Percentiles rank a stretch among this genome's conserved stretches.
These are phyloP conservation scores for Deilephila elpenor DNA, from an alignment of 2,888 invertebrate species.

Conservation along the genomic window DNA sequence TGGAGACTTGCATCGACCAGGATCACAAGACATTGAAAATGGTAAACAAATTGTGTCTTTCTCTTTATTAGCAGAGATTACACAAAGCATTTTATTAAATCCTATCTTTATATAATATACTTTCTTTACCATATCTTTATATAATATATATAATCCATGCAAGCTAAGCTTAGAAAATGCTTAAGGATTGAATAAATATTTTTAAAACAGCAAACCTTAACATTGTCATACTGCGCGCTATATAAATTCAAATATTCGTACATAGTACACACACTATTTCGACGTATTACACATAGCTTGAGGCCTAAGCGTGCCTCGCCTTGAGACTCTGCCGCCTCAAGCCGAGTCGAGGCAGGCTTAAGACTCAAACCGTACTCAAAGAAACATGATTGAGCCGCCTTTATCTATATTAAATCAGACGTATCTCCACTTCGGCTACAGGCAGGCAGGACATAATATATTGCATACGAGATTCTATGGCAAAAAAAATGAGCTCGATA, in stretches of 20 bases:
- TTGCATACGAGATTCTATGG: constrained; percentile 4
- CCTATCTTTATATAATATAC: too few relatives aligned
- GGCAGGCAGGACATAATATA: neutral
- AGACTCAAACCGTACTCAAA: constrained; percentile 12
- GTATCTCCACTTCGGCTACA: neutral
- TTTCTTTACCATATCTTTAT: too few relatives aligned
- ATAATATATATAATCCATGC: too few relatives aligned
- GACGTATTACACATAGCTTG: constrained; percentile 26
- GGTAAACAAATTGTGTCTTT: too few relatives aligned
- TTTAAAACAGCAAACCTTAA: neutral
- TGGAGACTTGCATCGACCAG: too few relatives aligned
- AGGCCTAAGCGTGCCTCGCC: constrained; percentile 2
- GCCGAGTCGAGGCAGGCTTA: constrained; percentile 12
- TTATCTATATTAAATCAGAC: constrained; percentile 8
- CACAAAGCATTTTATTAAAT: neutral
- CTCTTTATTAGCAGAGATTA: too few relatives aligned
- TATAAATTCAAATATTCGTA: constrained; percentile 27
- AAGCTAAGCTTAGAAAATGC: neutral
- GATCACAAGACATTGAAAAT: too few relatives aligned
- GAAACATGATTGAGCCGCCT: constrained; percentile 20
- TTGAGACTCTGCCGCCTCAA: neutral
- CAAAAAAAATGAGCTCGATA: neutral
- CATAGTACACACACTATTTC: constrained; percentile 25
- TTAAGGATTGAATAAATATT: neutral
- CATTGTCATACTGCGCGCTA: constrained; percentile 20